Evolutionary conservation across 2,797 vertebrate genomes (phyloP), one percentile per base, ranked within the genome.

Genomic region (Harpagifer antarcticus): DNA sequence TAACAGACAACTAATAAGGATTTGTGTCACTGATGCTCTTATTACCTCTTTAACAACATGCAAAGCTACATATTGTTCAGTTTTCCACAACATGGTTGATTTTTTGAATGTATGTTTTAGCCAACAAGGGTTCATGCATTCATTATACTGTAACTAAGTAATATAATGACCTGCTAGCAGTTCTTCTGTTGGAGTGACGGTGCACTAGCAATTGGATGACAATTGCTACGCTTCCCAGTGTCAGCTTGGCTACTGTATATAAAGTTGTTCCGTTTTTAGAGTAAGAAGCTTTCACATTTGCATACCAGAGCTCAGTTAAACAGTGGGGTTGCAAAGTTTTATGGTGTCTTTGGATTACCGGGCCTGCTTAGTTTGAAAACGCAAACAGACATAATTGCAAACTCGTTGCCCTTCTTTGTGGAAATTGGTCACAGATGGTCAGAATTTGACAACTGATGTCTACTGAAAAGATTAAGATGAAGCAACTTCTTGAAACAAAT

Each of bases 311-410:
- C 67, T 85, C 54, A 67, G 64, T 70, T 57, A 82, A 82, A 70
- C 76, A 76, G 53, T 33, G 54, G 33, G 67, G 42, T 52, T 62
- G 52, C 53, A 54, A 58, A 54, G 74, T 72, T 82, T 79, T 71
- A 74, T 68, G 78, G 83, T 70, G 55, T 72, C 78, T 86, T 71
- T 60, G 56, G 42, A 62, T 73, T 85, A 67, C 86, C 53, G 82
- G 74, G 56, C 83, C 74, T 77, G 67, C 59, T 82, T 50, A 71
- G 43, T 71, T 68, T 86, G 56, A 79, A 74, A 81, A 78, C 81
- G 88, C 65, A 66, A 40, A 19, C 9, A 52, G 23, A 33, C 49
- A 19, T 45, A n/a, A n/a, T 6, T 65, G 5, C 42, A 64, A 53
- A 53, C 33, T 37, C 8, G 33, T 37, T 37, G 33, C 33, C 33